These are phyloP conservation scores for Xylota sylvarum DNA, from an alignment of 2,888 invertebrate species.

Conservation along the genomic window DNA sequence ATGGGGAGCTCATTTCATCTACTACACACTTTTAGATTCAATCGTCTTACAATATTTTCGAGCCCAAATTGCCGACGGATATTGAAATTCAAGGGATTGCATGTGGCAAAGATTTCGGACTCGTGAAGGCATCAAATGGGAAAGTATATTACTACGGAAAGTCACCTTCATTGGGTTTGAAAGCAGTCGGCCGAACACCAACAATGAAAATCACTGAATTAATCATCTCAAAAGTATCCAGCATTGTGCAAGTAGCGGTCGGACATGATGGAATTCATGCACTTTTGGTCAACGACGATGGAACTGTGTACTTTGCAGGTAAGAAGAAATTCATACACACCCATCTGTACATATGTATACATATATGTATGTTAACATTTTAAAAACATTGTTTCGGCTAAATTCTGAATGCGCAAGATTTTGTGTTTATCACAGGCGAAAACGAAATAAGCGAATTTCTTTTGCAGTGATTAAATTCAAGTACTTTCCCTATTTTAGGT, in stretches of 20 bases:
- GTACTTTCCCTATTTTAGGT: slow-evolving; percentile 86
- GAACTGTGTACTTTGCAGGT: slow-evolving; percentile 92
- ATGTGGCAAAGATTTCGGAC: slow-evolving; percentile 95
- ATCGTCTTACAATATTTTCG: slow-evolving; percentile 86
- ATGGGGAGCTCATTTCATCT: not conserved
- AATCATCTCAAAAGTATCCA: slow-evolving; percentile 90
- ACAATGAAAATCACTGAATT: slow-evolving; percentile 85
- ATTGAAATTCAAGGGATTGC: slow-evolving; percentile 92
- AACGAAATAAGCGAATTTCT: too few species aligned
- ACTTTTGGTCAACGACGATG: slow-evolving; percentile 95
- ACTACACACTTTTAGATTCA: slow-evolving; percentile 82
- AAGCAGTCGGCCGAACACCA: slow-evolving; percentile 85
- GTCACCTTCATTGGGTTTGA: slow-evolving; percentile 93
- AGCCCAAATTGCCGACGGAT: slow-evolving; percentile 88
- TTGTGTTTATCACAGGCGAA: too few species aligned
- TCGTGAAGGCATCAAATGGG: slow-evolving; percentile 93
- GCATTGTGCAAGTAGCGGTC: slow-evolving; percentile 91
- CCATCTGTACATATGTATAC: too few species aligned
- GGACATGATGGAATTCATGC: slow-evolving; percentile 98
- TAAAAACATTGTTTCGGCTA: too few species aligned
- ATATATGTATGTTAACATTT: too few species aligned
- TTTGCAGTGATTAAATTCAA: too few species aligned
- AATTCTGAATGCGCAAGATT: too few species aligned
- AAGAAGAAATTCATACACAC: not conserved
- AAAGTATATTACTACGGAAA: slow-evolving; percentile 96